These are phyloP conservation scores for Xiphorhynchus erythropygius DNA, from an alignment of 2,797 vertebrate species.

Conservation along the genomic window DNA sequence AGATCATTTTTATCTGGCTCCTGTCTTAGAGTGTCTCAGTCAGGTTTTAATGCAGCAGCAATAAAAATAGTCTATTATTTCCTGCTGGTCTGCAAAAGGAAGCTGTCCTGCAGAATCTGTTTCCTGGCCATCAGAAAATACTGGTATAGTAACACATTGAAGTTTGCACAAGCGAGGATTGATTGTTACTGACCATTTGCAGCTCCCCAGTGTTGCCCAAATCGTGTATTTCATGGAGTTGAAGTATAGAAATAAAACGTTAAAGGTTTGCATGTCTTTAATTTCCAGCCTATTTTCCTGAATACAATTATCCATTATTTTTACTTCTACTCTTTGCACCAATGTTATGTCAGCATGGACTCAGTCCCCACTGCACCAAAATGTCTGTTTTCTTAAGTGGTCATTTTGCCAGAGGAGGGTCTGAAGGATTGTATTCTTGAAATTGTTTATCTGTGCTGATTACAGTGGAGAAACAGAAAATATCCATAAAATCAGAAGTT, in stretches of 20 bases:
- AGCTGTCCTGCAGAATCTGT: conserved; percentile 26
- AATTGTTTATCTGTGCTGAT: conserved; percentile 40
- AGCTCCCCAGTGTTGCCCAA: not conserved
- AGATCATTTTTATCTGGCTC: not conserved
- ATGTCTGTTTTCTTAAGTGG: not conserved
- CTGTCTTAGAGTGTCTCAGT: not conserved
- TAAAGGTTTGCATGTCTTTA: not conserved
- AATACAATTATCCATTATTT: conserved; percentile 5
- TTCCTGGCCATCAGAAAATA: conserved; percentile 41
- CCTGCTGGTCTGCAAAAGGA: not conserved
- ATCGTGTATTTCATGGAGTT: conserved; percentile 22
- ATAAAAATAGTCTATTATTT: conserved; percentile 59
- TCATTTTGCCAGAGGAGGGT: not conserved
- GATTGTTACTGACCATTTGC: not conserved
- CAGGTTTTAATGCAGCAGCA: not conserved
- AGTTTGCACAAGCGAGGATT: not conserved
- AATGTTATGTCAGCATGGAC: not conserved
- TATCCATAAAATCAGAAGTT: conserved; percentile 20
- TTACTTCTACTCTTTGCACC: not conserved
- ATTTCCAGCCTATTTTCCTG: conserved; percentile 26
- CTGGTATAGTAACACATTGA: not conserved
- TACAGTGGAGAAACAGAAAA: conserved; percentile 36
- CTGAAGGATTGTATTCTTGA: not conserved
- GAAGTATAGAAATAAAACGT: conserved; percentile 31
- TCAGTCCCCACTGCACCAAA: not conserved